These are phyloP conservation scores for Bombus haemorrhoidalis DNA, from an alignment of 1,140 invertebrate genomes.

Conservation along the genomic window DNA sequence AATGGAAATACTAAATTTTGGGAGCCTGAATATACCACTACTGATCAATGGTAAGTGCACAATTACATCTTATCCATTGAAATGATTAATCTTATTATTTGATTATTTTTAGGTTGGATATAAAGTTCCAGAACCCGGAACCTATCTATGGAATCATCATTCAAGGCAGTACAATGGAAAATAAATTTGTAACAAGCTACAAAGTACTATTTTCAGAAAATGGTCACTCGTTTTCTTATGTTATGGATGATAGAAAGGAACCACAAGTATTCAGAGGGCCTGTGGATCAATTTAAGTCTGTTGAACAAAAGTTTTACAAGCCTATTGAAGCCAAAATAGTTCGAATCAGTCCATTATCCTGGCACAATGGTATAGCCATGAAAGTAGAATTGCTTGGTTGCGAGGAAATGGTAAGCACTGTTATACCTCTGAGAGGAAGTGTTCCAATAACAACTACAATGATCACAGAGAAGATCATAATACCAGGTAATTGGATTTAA, in stretches of 20 bases:
- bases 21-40: constrained; percentile 82
- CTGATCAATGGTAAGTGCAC: constrained; percentile 56
- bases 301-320: constrained; percentile 86
- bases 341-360: constrained; percentile 88
- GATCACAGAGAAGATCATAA: constrained; percentile 28
- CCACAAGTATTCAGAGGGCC: constrained; percentile 89
- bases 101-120: constrained; percentile 82
- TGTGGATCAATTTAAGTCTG: constrained; percentile 83
- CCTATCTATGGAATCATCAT: constrained; percentile 89
- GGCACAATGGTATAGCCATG: constrained; percentile 89
- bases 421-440: constrained; percentile 25
- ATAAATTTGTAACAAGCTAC: constrained; percentile 90
- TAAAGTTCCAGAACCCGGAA: constrained; percentile 85
- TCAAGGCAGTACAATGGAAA: constrained; percentile 85
- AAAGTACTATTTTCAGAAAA: constrained; percentile 88
- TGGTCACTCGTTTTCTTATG: constrained; percentile 83
- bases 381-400: constrained; percentile 91
- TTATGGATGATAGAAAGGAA: constrained; percentile 76
- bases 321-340: constrained; percentile 89
- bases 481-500: constrained; percentile 43
- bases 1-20: constrained; percentile 81
- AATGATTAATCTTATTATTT: background rate
- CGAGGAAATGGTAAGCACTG: constrained; percentile 70
- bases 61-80: background rate
- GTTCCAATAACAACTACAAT: background rate